A percentile compares a stretch with the other conserved stretches of the same genome.
Evolutionary conservation across 2,888 invertebrate genomes (phyloP).

Genomic region (Melitaea athalia): DNA sequence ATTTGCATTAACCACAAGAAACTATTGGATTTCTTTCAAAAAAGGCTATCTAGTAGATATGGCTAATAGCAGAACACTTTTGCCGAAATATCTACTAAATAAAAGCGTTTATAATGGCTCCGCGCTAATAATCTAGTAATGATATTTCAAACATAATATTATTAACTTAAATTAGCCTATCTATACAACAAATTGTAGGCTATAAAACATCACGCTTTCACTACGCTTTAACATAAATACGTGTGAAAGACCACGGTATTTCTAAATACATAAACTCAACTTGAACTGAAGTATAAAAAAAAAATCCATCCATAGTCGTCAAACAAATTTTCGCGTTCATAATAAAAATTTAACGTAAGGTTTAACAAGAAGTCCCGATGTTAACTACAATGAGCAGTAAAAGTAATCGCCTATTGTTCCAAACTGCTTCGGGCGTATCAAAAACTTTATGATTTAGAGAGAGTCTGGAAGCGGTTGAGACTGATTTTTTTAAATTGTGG

Average conservation of each 20-base stretch:
- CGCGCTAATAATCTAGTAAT: neutral
- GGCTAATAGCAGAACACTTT: too few species aligned
- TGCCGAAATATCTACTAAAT: neutral
- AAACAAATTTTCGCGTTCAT: slow-evolving; percentile 39
- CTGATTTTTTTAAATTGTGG: too few species aligned
- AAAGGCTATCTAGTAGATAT: too few species aligned
- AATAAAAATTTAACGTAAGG: slow-evolving; percentile 42
- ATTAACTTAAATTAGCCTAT: too few species aligned
- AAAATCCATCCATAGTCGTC: slow-evolving; percentile 18
- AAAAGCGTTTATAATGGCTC: neutral
- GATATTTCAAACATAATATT: neutral
- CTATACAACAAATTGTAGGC: too few species aligned
- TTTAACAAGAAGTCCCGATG: slow-evolving; percentile 46
- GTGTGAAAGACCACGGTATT: too few species aligned
- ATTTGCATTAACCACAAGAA: too few species aligned
- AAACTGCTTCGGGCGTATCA: slow-evolving; percentile 44
- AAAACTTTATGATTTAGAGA: slow-evolving; percentile 17
- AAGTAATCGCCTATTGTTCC: slow-evolving; percentile 59
- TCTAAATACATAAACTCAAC: too few species aligned
- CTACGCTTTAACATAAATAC: too few species aligned
- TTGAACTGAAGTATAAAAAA: neutral
- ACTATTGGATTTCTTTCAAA: too few species aligned
- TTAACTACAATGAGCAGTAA: slow-evolving; percentile 53
- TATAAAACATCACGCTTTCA: too few species aligned
- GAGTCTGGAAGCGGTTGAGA: neutral